A percentile compares a stretch with the other conserved stretches of the same genome.
Evolutionary conservation across 2,797 vertebrate genomes (phyloP).

Genomic region (Melopsittacus undulatus): DNA sequence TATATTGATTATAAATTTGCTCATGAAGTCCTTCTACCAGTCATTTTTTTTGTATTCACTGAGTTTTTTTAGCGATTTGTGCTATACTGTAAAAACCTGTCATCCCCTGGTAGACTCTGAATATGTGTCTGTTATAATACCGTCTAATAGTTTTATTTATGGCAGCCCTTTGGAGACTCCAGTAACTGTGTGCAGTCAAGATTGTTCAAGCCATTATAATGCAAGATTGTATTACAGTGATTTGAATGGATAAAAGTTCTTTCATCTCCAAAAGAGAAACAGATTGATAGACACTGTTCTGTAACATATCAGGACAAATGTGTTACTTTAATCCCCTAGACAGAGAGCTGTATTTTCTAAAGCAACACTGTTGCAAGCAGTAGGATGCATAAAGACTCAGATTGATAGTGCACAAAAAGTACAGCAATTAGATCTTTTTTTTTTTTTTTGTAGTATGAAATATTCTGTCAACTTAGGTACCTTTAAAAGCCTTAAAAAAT

Average conservation of each 20-base stretch:
- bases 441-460: background rate
- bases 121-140: constrained; percentile 5
- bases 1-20: background rate
- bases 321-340: background rate
- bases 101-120: constrained; percentile 7
- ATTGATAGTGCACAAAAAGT: background rate
- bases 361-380: background rate
- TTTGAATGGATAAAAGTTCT: constrained; percentile 34
- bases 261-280: constrained; percentile 14
- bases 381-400: background rate
- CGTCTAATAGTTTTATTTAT: constrained; percentile 55
- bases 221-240: constrained; percentile 22
- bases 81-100: background rate
- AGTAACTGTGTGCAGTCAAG: constrained; percentile 3
- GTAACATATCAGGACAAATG: background rate
- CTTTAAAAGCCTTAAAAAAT: background rate
- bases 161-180: constrained; percentile 32
- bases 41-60: background rate
- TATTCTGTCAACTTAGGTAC: background rate
- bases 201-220: constrained; percentile 52
- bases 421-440: background rate
- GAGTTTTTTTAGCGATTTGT: background rate
- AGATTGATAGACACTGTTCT: background rate
- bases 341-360: constrained; percentile 2
- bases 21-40: background rate